A percentile compares a stretch with the other conserved stretches of the same genome.
Evolutionary conservation across 2,113 vertebrate species (phyloP).

Genomic region (Grammomys surdaster): DNA sequence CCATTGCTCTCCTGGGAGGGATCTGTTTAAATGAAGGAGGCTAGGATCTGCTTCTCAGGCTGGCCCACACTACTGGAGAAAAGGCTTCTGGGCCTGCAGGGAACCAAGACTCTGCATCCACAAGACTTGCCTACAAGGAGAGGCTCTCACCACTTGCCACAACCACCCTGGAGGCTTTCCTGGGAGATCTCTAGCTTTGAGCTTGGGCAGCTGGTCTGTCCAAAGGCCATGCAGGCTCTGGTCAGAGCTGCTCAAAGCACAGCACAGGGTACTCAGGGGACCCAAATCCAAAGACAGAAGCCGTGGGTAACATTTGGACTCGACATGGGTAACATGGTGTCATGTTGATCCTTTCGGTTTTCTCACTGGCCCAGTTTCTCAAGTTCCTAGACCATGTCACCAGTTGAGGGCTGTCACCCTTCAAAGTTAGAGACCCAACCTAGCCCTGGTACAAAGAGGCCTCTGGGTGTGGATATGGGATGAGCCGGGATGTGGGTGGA

Average conservation of each 20-base stretch:
- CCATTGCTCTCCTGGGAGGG: neutral
- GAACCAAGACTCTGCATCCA: too few relatives aligned
- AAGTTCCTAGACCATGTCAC: neutral
- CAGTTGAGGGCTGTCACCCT: neutral
- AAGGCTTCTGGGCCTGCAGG: neutral
- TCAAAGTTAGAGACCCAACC: neutral
- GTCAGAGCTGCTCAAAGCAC: neutral
- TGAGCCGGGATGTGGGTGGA: neutral
- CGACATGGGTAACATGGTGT: too few relatives aligned
- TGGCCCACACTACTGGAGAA: neutral
- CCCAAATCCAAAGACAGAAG: neutral
- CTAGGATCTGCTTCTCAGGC: neutral
- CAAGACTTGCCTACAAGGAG: too few relatives aligned
- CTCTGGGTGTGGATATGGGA: neutral
- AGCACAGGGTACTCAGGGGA: neutral
- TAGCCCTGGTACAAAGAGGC: neutral
- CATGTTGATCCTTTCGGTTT: neutral
- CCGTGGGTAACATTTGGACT: neutral
- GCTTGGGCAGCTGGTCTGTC: neutral
- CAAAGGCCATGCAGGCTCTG: neutral
- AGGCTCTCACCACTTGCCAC: neutral
- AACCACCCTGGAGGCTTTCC: neutral
- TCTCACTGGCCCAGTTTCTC: rapidly evolving
- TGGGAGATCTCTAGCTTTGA: neutral
- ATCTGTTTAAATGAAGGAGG: neutral